Evolutionary conservation across 1,140 invertebrate genomes (phyloP).

Genomic region (Dreissena polymorpha): DNA sequence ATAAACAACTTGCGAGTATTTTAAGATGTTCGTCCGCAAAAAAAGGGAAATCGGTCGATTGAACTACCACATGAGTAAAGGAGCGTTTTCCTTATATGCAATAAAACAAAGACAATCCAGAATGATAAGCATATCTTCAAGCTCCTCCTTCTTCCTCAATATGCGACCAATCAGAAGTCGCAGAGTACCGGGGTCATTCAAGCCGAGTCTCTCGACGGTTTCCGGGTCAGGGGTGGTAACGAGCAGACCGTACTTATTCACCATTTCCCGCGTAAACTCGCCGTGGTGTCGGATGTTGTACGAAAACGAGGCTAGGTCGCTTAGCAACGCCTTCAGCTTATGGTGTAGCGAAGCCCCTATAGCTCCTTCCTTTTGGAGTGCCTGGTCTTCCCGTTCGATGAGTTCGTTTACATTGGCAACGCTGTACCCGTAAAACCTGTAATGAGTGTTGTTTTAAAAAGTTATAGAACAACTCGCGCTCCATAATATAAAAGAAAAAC

Average conservation of each 20-base stretch:
- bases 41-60: too few species aligned
- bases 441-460: background rate
- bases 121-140: constrained; percentile 61
- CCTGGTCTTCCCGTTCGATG: constrained; percentile 62
- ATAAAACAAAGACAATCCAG: constrained; percentile 67
- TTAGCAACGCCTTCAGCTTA: constrained; percentile 57
- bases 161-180: constrained; percentile 59
- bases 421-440: constrained; percentile 69
- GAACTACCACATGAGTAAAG: constrained; percentile 67
- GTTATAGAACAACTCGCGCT: too few species aligned
- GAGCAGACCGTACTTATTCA: constrained; percentile 71
- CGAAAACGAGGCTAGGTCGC: constrained; percentile 51
- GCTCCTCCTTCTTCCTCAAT: constrained; percentile 50
- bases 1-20: too few species aligned
- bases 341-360: constrained; percentile 48
- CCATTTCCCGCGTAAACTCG: constrained; percentile 64
- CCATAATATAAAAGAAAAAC: too few species aligned
- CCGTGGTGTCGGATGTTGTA: constrained; percentile 63
- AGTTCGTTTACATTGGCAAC: constrained; percentile 63
- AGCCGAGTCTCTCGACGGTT: constrained; percentile 51
- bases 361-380: constrained; percentile 48
- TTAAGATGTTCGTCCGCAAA: too few species aligned
- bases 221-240: constrained; percentile 55
- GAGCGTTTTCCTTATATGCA: constrained; percentile 61
- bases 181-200: constrained; percentile 59